phyloP scores from a whole-genome alignment of 2,888 invertebrate genomes.

The Cephus spinipes region DNA sequence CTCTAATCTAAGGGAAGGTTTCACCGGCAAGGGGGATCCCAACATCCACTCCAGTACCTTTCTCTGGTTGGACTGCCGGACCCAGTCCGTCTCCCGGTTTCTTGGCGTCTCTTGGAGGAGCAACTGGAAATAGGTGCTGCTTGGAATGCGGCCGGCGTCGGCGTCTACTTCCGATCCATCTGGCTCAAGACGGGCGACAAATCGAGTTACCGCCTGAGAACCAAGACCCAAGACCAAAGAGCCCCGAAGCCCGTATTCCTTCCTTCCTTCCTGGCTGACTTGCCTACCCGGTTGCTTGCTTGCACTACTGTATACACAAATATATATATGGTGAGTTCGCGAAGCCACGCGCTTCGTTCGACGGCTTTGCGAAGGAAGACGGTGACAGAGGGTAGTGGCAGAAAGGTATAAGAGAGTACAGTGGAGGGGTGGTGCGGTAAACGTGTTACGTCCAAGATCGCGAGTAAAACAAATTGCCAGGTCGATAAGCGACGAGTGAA shows the following conservation, averaged over 20 bases:
- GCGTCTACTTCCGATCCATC: conserved; percentile 62
- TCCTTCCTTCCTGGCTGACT: conserved; percentile 16
- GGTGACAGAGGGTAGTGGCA: conserved; percentile 5
- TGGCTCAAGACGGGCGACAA: conserved; percentile 61
- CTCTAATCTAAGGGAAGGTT: neutral
- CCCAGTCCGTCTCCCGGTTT: neutral
- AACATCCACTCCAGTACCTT: neutral
- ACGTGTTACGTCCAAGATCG: conserved; percentile 54
- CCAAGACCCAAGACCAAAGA: conserved; percentile 57
- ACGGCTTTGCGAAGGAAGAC: neutral
- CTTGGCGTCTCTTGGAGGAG: neutral
- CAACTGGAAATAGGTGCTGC: conserved; percentile 35
- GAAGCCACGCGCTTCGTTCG: conserved; percentile 8
- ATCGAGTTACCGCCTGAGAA: conserved; percentile 53
- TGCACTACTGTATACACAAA: neutral
- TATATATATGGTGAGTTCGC: neutral
- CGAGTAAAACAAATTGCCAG: conserved; percentile 56
- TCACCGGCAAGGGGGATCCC: neutral
- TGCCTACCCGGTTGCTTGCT: conserved; percentile 15
- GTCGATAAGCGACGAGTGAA: conserved; percentile 44
- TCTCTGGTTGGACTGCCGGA: neutral
- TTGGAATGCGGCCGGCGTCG: conserved; percentile 57
- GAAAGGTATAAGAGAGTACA: conserved; percentile 1
- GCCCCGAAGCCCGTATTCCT: conserved; percentile 36
- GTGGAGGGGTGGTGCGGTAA: conserved; percentile 34